Conservation (phyloP, 2,113 vertebrate genomes). For the Chelonoidis abingdonii region DNA sequence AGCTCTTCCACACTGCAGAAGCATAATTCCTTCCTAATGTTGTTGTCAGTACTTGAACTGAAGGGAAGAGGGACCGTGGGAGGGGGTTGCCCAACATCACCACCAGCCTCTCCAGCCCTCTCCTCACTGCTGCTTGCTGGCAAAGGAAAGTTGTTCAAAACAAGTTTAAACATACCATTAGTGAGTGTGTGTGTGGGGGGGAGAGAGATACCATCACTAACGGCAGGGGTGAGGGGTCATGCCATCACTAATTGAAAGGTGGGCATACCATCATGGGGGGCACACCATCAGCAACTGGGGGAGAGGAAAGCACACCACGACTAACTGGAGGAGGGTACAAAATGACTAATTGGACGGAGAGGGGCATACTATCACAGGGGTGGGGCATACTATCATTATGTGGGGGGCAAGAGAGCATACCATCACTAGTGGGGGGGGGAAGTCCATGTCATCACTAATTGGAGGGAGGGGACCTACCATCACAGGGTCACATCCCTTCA, state of each 20-base stretch:
- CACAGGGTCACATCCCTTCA: background rate
- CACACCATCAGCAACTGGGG: background rate
- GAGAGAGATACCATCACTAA: fast-evolving
- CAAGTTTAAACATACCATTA: background rate
- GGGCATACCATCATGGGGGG: background rate
- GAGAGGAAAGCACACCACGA: background rate
- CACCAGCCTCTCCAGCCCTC: background rate
- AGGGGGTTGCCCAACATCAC: background rate
- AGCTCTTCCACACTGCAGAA: background rate
- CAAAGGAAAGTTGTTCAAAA: background rate
- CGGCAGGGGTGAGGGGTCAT: background rate
- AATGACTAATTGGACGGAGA: background rate
- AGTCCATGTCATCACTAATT: background rate
- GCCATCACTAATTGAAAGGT: fast-evolving
- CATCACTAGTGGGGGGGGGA: background rate
- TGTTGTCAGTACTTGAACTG: background rate
- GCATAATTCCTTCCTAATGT: background rate
- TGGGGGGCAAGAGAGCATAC: background rate
- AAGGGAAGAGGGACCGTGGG: background rate
- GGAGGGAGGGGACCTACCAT: background rate
- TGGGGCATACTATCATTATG: background rate
- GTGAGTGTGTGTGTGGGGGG: background rate
- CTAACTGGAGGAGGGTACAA: background rate
- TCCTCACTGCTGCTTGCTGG: background rate
- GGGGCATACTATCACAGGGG: background rate